Evolutionary conservation across 2,888 invertebrate genomes (phyloP), one percentile per base, ranked within the genome.

Genomic region (Embidobia sp.): DNA sequence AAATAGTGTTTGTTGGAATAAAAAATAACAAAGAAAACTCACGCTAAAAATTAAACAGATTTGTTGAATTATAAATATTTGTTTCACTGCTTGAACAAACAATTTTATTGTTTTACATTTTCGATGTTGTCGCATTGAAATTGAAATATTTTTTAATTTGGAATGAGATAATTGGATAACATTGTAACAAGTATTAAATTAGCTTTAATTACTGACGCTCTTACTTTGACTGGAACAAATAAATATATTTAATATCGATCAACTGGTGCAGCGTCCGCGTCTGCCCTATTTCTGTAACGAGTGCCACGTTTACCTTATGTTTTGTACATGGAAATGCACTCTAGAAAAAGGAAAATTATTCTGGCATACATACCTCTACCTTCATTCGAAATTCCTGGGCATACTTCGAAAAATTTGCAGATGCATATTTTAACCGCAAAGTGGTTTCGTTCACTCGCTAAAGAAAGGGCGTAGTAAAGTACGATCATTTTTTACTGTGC

Each of bases 341-440:
- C 46, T 7, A 33, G 70, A 72, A 69, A 66, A 75, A 66, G 57
- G 44, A 74, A 78, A 75, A 75, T 75, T 57, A 66, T 70, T 67
- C 67, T n/a, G 13, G 35, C 63, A 51, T 63, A 55, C 59, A 49
- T 31, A 35, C 53, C 35, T 40, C 27, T 48, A 51, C 59, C 72
- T 78, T 76, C 49, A 64, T 76, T 59, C 78, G 64, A 73, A 67
- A 70, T 75, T 70, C 74, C 63, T 61, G 55, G 57, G 66, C 74
- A 70, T 74, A 66, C 74, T 69, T 55, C 63, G 70, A 69, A 78
- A 80, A 79, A 79, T 80, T 74, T 79, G 66, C 78, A 33, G 53
- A 59, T 77, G 69, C 79, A 75, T 81, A 80, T 79, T 80, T 80
- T 73, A 80, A 75, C 66, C 79, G 44, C 77, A 79, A 81, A 80